These are phyloP conservation scores for Amphipoea oculea DNA, from an alignment of 2,888 invertebrate species.

Conservation along the genomic window DNA sequence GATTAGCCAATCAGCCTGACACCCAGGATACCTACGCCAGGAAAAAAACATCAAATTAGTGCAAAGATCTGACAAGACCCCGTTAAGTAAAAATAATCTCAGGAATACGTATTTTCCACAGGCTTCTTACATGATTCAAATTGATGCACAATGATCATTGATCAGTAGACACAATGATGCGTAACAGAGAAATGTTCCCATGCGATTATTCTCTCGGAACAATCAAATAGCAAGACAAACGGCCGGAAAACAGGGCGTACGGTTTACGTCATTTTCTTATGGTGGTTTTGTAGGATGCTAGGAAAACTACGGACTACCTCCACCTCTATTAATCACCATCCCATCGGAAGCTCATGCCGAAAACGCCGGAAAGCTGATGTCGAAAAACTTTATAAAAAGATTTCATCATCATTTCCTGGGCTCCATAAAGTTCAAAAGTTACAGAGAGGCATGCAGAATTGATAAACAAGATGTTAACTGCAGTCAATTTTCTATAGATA, in stretches of 20 bases:
- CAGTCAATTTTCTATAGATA: neutral
- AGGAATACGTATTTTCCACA: neutral
- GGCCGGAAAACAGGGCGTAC: constrained; percentile 71
- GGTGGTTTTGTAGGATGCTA: constrained; percentile 38
- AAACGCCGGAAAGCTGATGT: neutral
- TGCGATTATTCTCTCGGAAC: constrained; percentile 54
- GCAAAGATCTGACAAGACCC: neutral
- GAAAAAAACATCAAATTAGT: neutral
- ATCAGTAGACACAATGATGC: constrained; percentile 35
- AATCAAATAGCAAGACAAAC: constrained; percentile 66
- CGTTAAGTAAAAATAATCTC: neutral
- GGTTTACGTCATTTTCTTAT: constrained; percentile 72
- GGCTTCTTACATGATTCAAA: neutral
- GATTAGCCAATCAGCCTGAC: neutral
- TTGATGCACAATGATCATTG: constrained; percentile 24
- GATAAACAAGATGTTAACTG: neutral
- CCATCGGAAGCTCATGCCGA: neutral
- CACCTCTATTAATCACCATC: neutral
- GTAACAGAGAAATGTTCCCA: constrained; percentile 57
- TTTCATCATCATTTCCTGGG: neutral
- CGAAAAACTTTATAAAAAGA: neutral
- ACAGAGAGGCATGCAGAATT: neutral
- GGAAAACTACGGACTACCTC: constrained; percentile 47
- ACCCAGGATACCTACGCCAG: neutral
- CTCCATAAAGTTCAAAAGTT: neutral